phyloP scores from a whole-genome alignment of 2,113 vertebrate species.

The Protobothrops flavoviridis region DNA sequence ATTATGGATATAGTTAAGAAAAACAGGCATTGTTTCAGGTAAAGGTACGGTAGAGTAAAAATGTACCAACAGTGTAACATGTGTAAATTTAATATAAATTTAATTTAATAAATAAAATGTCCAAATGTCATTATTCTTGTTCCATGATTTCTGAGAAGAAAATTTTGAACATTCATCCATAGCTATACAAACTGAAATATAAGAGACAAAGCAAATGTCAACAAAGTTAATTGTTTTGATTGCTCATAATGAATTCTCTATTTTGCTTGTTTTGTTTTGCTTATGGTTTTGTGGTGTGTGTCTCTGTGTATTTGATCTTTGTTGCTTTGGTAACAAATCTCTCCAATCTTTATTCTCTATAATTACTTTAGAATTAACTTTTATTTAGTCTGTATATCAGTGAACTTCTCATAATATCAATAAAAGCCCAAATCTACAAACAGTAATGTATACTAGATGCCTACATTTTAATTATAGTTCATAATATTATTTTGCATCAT shows the following conservation, averaged over 20 bases:
- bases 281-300: not conserved
- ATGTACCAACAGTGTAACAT: not conserved
- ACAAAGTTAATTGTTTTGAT: slow-evolving; percentile 5
- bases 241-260: slow-evolving; percentile 16
- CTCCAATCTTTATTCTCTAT: not conserved
- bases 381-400: not conserved
- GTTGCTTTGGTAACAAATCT: not conserved
- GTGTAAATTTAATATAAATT: too few relatives aligned
- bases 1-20: not conserved
- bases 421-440: not conserved
- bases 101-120: too few relatives aligned
- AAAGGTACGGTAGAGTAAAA: not conserved
- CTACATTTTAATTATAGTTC: not conserved
- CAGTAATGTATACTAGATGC: not conserved
- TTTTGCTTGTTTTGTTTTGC: not conserved
- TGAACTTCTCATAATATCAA: not conserved
- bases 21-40: not conserved
- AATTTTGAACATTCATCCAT: not conserved
- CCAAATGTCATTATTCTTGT: not conserved
- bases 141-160: not conserved
- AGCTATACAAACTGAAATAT: slow-evolving; percentile 3
- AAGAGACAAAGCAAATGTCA: not conserved
- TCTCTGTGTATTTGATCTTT: not conserved
- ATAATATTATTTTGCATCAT: slow-evolving; percentile 1
- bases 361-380: slow-evolving; percentile 25